Percentiles rank a stretch among this genome's conserved stretches.
Evolutionary conservation across 2,113 vertebrate genomes (phyloP).

Genomic region (Nyctibius bracteatus): DNA sequence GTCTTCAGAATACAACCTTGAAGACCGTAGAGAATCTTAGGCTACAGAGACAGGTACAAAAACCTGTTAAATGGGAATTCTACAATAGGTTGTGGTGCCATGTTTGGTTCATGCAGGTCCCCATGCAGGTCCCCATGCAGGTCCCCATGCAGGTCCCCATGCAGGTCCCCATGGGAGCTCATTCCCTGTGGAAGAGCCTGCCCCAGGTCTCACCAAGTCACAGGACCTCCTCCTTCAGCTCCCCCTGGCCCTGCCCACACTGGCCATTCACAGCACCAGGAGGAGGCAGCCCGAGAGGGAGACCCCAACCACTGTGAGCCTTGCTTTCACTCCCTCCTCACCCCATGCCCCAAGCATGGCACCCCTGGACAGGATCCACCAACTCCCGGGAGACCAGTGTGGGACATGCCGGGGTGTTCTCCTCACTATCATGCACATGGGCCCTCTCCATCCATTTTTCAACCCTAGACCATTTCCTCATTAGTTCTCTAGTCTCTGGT

Average conservation of each 20-base stretch:
- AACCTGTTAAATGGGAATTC: not conserved
- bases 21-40: not conserved
- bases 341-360: not conserved
- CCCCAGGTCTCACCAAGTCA: not conserved
- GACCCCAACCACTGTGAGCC: accelerated
- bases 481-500: not conserved
- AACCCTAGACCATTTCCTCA: not conserved
- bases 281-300: not conserved
- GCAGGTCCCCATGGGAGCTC: not conserved
- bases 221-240: not conserved
- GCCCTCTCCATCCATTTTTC: not conserved
- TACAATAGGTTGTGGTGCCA: not conserved
- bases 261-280: accelerated
- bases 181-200: not conserved
- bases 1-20: not conserved
- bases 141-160: no score
- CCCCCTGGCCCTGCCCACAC: not conserved
- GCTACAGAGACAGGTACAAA: not conserved
- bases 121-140: no score
- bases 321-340: not conserved
- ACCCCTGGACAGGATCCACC: not conserved
- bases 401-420: not conserved
- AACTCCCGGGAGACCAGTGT: not conserved
- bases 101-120: not conserved
- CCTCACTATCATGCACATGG: accelerated